A percentile compares a stretch with the other conserved stretches of the same genome.
These are phyloP conservation scores for Paralichthys olivaceus DNA, from an alignment of 2,113 vertebrate species.

Conservation along the genomic window DNA sequence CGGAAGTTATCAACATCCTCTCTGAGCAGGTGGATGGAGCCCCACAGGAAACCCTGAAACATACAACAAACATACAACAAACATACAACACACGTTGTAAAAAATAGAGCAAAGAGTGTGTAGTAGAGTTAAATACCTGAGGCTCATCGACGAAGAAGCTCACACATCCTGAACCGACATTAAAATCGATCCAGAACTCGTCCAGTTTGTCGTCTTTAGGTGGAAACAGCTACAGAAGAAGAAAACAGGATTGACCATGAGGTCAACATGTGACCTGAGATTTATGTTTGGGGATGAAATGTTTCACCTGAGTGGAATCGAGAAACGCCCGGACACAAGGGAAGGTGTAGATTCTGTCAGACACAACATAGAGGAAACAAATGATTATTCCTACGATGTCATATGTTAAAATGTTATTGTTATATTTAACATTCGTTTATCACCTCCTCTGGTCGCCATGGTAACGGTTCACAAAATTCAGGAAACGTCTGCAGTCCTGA, in stretches of 20 bases:
- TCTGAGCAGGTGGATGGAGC: constrained; percentile 82
- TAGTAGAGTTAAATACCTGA: constrained; percentile 77
- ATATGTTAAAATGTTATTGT: too few species aligned
- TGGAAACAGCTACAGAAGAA: constrained; percentile 83
- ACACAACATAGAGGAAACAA: neutral
- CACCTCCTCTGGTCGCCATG: constrained; percentile 56
- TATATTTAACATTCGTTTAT: neutral
- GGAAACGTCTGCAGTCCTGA: constrained; percentile 69
- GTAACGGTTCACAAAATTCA: constrained; percentile 58
- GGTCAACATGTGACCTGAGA: neutral
- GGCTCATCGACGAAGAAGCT: constrained; percentile 88
- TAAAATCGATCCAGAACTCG: constrained; percentile 95
- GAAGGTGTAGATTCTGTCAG: constrained; percentile 87
- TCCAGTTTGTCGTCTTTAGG: constrained; percentile 89
- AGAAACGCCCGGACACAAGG: constrained; percentile 88
- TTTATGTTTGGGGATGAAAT: accelerated
- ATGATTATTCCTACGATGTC: too few species aligned
- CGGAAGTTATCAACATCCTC: constrained; percentile 80
- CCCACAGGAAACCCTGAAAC: constrained; percentile 87
- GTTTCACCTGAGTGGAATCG: constrained; percentile 85
- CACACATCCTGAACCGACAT: constrained; percentile 85
- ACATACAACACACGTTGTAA: neutral
- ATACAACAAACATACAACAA: neutral
- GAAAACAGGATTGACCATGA: neutral
- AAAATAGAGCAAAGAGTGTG: neutral